Evolutionary conservation across 1,140 invertebrate genomes (phyloP).

Genomic region (Gryon sp.): DNA sequence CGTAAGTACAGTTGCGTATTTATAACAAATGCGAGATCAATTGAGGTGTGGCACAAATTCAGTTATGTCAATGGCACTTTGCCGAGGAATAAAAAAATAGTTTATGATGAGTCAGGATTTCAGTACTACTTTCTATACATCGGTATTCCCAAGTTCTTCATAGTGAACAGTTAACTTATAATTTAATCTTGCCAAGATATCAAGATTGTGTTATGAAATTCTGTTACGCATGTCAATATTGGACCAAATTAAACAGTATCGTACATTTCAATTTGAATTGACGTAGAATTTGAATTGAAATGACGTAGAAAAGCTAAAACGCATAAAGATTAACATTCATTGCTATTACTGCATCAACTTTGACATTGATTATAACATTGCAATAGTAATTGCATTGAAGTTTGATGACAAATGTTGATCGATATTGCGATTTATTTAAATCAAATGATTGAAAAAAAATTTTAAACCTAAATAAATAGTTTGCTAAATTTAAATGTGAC

Average conservation of each 20-base stretch:
- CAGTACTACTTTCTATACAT: constrained; percentile 32
- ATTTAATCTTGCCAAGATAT: constrained; percentile 63
- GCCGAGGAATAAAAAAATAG: constrained; percentile 24
- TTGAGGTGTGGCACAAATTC: constrained; percentile 23
- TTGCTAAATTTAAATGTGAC: too few species aligned
- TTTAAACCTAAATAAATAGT: too few species aligned
- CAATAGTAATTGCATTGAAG: not conserved
- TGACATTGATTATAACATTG: constrained; percentile 16
- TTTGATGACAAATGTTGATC: too few species aligned
- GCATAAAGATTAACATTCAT: not conserved
- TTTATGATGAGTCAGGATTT: constrained; percentile 33
- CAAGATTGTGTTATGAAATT: constrained; percentile 34
- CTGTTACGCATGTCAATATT: too few species aligned
- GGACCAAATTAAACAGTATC: too few species aligned
- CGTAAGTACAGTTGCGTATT: constrained; percentile 9
- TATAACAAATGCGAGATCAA: constrained; percentile 14
- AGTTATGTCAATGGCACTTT: constrained; percentile 62
- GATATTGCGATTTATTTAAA: too few species aligned
- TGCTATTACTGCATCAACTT: constrained; percentile 5
- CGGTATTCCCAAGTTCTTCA: too few species aligned
- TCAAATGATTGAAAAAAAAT: too few species aligned
- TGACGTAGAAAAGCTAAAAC: too few species aligned
- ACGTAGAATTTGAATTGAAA: too few species aligned
- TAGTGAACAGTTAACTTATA: constrained; percentile 58
- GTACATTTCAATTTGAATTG: too few species aligned